phyloP scores from a whole-genome alignment of 2,113 vertebrate genomes.

The Centropus bengalensis region DNA sequence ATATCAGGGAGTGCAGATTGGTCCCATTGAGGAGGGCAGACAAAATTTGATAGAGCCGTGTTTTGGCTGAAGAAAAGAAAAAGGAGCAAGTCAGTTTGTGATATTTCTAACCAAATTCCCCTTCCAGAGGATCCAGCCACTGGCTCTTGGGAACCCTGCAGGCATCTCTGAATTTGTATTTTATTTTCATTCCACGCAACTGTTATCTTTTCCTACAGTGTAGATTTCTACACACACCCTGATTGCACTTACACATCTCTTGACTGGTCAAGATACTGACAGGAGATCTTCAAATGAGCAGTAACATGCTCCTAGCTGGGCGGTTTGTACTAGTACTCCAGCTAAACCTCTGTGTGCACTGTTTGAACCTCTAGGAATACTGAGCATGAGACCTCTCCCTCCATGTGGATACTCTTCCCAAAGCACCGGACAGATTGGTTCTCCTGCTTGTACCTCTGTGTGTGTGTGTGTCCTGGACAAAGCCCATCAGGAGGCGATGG shows the following conservation, averaged over 20 bases:
- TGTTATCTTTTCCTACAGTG: not conserved
- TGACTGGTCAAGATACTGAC: not conserved
- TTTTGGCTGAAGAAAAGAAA: not conserved
- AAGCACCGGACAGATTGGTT: not conserved
- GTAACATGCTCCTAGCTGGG: not conserved
- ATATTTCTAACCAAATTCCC: not conserved
- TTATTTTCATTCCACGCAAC: not conserved
- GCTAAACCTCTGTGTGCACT: fast-evolving
- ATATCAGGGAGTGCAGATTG: constrained; percentile 48
- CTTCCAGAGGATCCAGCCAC: not conserved
- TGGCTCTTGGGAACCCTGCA: not conserved
- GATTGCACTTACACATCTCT: not conserved
- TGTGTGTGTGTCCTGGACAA: not conserved
- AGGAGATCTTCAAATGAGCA: not conserved
- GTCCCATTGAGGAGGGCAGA: constrained; percentile 60
- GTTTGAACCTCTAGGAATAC: not conserved
- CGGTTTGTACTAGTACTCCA: not conserved
- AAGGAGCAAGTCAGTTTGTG: not conserved
- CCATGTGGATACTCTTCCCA: not conserved
- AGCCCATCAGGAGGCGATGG: not conserved
- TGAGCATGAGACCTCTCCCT: not conserved
- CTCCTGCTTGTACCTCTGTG: no score
- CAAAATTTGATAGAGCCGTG: not conserved
- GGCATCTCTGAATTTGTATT: not conserved
- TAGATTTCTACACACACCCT: not conserved